Evolutionary conservation across 1,140 invertebrate species (phyloP).

Genomic region (Ridgeia piscesae): DNA sequence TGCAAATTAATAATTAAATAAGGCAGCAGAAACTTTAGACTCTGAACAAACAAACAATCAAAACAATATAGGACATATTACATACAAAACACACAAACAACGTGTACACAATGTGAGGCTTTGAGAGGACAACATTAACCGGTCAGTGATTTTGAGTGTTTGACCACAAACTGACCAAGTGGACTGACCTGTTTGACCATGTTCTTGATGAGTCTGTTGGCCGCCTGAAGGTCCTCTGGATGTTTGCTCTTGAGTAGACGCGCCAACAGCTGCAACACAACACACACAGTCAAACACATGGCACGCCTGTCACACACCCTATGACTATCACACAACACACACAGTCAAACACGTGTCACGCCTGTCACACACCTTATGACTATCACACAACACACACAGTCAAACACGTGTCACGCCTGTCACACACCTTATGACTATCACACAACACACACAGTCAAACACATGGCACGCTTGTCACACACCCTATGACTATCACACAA

Average conservation of each 20-base stretch:
- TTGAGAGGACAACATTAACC: no score
- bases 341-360: not conserved
- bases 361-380: no score
- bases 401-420: not conserved
- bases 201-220: constrained; percentile 92
- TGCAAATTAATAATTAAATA: no score
- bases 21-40: no score
- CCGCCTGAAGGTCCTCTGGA: constrained; percentile 91
- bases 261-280: constrained; percentile 69
- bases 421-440: no score
- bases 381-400: constrained; percentile 30
- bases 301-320: no score
- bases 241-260: constrained; percentile 91
- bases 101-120: no score
- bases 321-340: constrained; percentile 33
- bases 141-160: not conserved
- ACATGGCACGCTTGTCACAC: no score
- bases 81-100: no score
- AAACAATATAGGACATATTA: no score
- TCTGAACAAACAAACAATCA: no score
- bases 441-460: constrained; percentile 21
- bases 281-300: not conserved
- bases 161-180: not conserved
- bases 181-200: constrained; percentile 83
- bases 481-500: no score